Percentiles rank a stretch among this genome's conserved stretches.
phyloP scores from a whole-genome alignment of 2,113 vertebrate species.

The Castor canadensis region DNA sequence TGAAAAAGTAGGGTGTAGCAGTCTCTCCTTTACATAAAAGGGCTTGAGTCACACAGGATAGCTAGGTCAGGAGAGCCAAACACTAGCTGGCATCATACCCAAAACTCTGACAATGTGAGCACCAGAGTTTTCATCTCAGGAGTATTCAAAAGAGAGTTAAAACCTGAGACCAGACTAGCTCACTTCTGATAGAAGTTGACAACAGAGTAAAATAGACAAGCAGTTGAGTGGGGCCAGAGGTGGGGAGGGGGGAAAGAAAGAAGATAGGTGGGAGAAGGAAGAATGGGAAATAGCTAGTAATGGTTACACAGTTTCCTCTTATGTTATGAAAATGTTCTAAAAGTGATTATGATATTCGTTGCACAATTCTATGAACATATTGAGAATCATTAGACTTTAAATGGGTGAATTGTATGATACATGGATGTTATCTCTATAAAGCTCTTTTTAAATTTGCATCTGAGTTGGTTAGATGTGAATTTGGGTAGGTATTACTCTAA shows the following conservation, averaged over 20 bases:
- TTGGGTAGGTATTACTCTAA: neutral
- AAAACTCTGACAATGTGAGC: neutral
- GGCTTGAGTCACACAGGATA: neutral
- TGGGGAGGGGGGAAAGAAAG: neutral
- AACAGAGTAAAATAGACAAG: neutral
- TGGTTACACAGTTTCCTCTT: neutral
- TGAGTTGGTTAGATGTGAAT: neutral
- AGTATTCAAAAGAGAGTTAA: neutral
- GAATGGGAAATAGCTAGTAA: neutral
- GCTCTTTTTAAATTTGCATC: neutral
- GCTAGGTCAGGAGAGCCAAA: neutral
- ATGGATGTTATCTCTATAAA: neutral
- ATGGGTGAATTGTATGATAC: neutral
- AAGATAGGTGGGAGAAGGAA: accelerated
- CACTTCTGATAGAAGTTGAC: neutral
- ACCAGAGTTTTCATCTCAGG: neutral
- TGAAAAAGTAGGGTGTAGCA: neutral
- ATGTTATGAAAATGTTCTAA: neutral
- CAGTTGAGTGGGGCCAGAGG: neutral
- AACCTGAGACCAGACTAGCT: neutral
- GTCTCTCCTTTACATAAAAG: neutral
- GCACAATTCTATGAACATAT: neutral
- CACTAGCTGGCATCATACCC: neutral
- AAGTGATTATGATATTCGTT: neutral
- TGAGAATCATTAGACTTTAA: neutral